These are phyloP conservation scores for Etheostoma cragini DNA, from an alignment of 2,113 vertebrate species.

Conservation along the genomic window DNA sequence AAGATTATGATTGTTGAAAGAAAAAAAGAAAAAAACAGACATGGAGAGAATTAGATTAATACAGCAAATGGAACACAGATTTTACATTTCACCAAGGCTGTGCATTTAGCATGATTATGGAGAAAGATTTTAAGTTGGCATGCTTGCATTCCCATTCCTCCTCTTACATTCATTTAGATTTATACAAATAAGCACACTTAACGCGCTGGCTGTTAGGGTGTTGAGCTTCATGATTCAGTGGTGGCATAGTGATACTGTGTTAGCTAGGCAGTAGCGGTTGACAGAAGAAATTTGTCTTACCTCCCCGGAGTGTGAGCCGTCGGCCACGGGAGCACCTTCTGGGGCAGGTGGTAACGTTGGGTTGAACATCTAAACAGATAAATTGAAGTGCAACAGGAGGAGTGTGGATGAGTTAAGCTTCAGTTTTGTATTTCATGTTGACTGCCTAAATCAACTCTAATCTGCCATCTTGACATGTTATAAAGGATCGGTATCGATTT, in stretches of 20 bases:
- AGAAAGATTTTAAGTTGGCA: slow-evolving; percentile 47
- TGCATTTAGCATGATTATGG: slow-evolving; percentile 50
- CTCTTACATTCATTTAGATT: slow-evolving; percentile 6
- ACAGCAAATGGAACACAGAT: slow-evolving; percentile 36
- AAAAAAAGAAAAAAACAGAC: slow-evolving; percentile 13
- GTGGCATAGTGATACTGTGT: slow-evolving; percentile 32
- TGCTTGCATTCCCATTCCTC: slow-evolving; percentile 38
- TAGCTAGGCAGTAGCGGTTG: background rate
- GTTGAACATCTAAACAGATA: slow-evolving; percentile 83
- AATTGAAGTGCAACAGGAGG: background rate
- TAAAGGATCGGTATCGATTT: background rate
- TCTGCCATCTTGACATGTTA: background rate
- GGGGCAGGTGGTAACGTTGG: slow-evolving; percentile 82
- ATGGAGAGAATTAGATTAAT: slow-evolving; percentile 42
- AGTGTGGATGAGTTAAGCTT: slow-evolving; percentile 18
- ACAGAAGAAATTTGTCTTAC: slow-evolving; percentile 73
- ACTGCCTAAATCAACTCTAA: background rate
- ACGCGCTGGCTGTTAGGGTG: slow-evolving; percentile 51
- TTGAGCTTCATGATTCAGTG: slow-evolving; percentile 48
- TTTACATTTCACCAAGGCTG: slow-evolving; percentile 21
- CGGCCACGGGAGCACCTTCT: slow-evolving; percentile 80
- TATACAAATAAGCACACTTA: slow-evolving; percentile 22
- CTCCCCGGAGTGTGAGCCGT: slow-evolving; percentile 88
- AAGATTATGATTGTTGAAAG: slow-evolving; percentile 29
- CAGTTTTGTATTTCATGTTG: background rate